Percentiles rank a stretch among this genome's conserved stretches.
These are phyloP conservation scores for Arctia plantaginis DNA, from an alignment of 2,888 invertebrate species.

Conservation along the genomic window DNA sequence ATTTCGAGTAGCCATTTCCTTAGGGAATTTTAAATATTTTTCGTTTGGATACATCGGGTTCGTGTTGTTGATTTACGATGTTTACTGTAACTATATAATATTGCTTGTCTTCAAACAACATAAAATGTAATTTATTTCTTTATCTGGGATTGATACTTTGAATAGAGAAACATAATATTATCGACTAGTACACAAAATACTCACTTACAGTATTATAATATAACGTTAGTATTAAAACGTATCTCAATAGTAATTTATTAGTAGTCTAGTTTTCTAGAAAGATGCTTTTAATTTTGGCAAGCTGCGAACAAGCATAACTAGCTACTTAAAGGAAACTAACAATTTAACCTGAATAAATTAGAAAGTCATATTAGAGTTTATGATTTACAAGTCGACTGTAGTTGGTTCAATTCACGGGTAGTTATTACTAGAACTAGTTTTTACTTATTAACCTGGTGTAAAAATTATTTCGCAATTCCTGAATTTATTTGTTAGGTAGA, in stretches of 20 bases:
- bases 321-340: background rate
- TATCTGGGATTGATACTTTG: constrained; percentile 12
- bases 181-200: background rate
- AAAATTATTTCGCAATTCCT: no score
- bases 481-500: no score
- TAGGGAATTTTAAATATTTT: constrained; percentile 73
- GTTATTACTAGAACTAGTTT: no score
- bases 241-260: background rate
- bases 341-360: background rate
- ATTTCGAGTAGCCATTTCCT: constrained; percentile 81
- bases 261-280: background rate
- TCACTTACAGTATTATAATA: background rate
- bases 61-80: constrained; percentile 54
- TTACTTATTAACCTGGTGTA: no score
- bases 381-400: no score
- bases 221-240: background rate
- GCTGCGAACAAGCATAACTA: background rate
- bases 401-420: no score
- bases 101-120: constrained; percentile 18
- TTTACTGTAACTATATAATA: constrained; percentile 38
- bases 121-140: constrained; percentile 26
- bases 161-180: constrained; percentile 39
- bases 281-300: background rate
- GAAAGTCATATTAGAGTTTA: background rate
- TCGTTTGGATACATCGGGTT: constrained; percentile 52